These are phyloP conservation scores for Tarsius wallacei DNA, from an alignment of 2,797 vertebrate genomes.

Conservation along the genomic window DNA sequence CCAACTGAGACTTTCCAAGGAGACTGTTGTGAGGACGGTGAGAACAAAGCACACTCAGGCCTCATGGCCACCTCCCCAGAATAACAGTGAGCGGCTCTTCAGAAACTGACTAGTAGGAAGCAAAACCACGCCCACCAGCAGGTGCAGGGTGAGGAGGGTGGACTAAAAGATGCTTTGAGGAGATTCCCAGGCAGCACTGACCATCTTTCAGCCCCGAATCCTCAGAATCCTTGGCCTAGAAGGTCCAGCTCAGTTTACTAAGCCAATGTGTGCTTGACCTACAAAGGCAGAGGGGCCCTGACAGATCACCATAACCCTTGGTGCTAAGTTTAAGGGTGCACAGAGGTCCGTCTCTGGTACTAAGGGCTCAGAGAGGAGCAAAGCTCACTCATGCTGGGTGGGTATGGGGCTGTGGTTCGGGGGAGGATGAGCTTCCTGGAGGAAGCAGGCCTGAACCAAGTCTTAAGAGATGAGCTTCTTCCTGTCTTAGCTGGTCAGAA, in stretches of 20 bases:
- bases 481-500: background rate
- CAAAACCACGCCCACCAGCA: background rate
- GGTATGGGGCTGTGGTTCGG: background rate
- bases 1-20: conserved; percentile 86
- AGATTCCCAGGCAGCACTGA: too few relatives aligned
- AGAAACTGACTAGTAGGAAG: conserved; percentile 73
- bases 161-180: background rate
- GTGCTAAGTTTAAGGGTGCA: background rate
- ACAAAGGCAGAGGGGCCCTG: background rate
- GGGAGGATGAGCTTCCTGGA: background rate
- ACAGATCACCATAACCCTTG: background rate
- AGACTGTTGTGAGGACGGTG: conserved; percentile 86
- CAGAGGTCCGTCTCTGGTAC: background rate
- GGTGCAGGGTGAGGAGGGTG: too few relatives aligned
- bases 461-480: background rate
- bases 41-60: conserved; percentile 88
- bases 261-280: background rate
- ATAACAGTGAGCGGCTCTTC: conserved; percentile 84
- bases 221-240: background rate
- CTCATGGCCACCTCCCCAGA: conserved; percentile 90
- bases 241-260: background rate
- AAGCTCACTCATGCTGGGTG: background rate
- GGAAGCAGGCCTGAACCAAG: background rate
- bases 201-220: background rate
- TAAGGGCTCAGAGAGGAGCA: background rate